Evolutionary conservation across 1,140 invertebrate species (phyloP), one percentile per base, ranked within the genome.

Genomic region (Planococcus citri): DNA sequence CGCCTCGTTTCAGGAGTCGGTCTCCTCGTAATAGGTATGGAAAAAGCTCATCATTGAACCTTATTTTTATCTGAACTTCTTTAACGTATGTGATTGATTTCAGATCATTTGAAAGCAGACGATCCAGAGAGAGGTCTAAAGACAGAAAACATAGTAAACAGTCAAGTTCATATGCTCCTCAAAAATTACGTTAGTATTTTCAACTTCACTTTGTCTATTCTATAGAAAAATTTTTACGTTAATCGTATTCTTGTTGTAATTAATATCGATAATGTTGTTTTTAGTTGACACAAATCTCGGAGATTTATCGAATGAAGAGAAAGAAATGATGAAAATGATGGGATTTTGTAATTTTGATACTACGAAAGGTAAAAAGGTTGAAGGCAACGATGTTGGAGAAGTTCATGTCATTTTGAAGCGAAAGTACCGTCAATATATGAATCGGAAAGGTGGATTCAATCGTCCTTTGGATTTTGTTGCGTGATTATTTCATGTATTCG

Each of bases 371-470:
- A 91, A 97, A 78, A 93, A 95, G 81, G 94, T 98, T 0, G 87
- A 91, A 12, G 93, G 92, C 0, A 98, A 97, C 78, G 91, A 96
- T 76, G 85, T 87, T 27, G 93, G 92, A 22, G 89, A 87, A 25
- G 93, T 97, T 71, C 95, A 98, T 79, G 90, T 98, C 69, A 93
- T 96, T 70, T 83, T 97, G 68, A 97, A 97, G 82, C 83, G 96
- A 75, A 95, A 97, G 80, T 98, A 98, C 78, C 86, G 95, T 71
- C 97, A 99, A 80, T 99, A 99, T 76, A 99, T 99, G 97, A 99
- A 99, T 80, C 85, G 97, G 70, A 95, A 97, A 81, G 97, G 97
- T 73, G 97, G 97, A 71, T 99, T 99, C 80, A 99, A 99, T 79
- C 84, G 97, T 76, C 96, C 97, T 38, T 81, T 99, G 68, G 97